These are phyloP conservation scores for Tympanuchus pallidicinctus DNA, from an alignment of 2,113 vertebrate genomes.

Conservation along the genomic window DNA sequence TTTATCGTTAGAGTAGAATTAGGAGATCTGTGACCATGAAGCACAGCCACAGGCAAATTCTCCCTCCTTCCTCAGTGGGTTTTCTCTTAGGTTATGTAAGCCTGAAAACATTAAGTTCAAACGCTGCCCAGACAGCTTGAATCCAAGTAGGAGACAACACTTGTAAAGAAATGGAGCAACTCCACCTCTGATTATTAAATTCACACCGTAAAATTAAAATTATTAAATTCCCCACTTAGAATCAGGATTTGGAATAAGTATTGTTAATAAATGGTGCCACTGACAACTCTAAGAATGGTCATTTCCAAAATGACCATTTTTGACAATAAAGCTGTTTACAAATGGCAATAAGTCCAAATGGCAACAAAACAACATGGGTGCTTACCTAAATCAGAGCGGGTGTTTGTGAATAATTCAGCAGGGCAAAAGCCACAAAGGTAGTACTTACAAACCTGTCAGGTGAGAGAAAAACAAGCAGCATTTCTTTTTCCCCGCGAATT, in stretches of 20 bases:
- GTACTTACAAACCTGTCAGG: slow-evolving; percentile 92
- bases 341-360: not conserved
- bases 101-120: not conserved
- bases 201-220: not conserved
- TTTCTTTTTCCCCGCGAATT: not conserved
- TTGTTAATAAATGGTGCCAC: not conserved
- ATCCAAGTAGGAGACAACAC: not conserved
- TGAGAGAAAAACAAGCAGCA: slow-evolving; percentile 38
- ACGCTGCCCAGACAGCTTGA: not conserved
- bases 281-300: not conserved
- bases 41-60: not conserved
- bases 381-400: slow-evolving; percentile 97
- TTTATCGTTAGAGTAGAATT: not conserved
- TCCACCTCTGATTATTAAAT: not conserved
- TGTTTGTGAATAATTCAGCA: slow-evolving; percentile 97
- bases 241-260: not conserved
- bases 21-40: not conserved
- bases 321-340: not conserved
- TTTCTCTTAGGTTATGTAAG: not conserved
- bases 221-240: not conserved
- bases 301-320: not conserved
- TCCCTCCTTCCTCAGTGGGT: not conserved
- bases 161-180: not conserved
- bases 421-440: slow-evolving; percentile 98
- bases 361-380: not conserved